Evolutionary conservation across 2,888 invertebrate genomes (phyloP).

Genomic region (Metalampra italica): DNA sequence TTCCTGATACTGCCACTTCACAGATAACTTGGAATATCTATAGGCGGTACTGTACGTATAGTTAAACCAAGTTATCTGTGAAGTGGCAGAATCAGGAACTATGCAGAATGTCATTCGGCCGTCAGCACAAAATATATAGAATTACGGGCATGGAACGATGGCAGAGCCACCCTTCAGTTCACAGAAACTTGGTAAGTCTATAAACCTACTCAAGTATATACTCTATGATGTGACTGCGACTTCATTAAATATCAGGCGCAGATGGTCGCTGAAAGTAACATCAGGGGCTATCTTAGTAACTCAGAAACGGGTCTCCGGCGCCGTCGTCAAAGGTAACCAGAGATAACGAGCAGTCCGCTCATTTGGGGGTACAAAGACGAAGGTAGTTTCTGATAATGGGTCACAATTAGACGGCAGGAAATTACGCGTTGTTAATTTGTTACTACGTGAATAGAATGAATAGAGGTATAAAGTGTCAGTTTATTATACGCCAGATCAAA

Average conservation of each 20-base stretch:
- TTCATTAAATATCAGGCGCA: conserved; percentile 18
- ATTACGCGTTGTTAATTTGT: not conserved
- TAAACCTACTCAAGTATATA: not conserved
- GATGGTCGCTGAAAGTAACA: conserved; percentile 37
- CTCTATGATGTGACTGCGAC: not conserved
- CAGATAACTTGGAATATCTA: too few species aligned
- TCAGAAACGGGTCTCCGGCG: conserved; percentile 33
- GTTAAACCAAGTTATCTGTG: too few species aligned
- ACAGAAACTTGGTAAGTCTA: too few species aligned
- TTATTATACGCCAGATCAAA: too few species aligned
- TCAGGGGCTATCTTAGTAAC: conserved; percentile 15
- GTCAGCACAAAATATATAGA: too few species aligned
- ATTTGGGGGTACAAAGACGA: conserved; percentile 6
- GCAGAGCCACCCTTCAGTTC: too few species aligned
- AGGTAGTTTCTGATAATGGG: conserved; percentile 4
- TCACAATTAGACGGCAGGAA: conserved; percentile 3
- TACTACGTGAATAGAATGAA: not conserved
- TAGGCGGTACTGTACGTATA: too few species aligned
- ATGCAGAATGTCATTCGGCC: too few species aligned
- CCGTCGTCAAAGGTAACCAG: conserved; percentile 23
- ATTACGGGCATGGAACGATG: too few species aligned
- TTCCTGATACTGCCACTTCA: too few species aligned
- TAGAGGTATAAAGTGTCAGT: not conserved
- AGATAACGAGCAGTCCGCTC: conserved; percentile 17
- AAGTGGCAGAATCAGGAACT: too few species aligned